Evolutionary conservation across 1,140 invertebrate genomes (phyloP).

Genomic region (Zaprionus ghesquierei): DNA sequence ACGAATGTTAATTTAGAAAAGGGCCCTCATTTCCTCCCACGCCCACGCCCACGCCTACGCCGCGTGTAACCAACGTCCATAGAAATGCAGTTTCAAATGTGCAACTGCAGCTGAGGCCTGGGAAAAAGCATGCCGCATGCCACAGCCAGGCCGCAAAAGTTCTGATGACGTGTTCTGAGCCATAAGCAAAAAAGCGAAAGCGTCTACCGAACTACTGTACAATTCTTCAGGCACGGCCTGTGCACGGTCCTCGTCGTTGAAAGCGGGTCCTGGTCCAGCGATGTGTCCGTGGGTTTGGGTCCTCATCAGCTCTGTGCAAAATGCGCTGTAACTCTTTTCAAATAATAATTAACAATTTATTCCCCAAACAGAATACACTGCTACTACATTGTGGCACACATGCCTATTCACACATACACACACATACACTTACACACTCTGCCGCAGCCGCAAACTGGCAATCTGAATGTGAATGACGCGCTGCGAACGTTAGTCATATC

Average conservation of each 20-base stretch:
- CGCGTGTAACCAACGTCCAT: constrained; percentile 32
- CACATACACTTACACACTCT: neutral
- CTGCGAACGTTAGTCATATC: constrained; percentile 79
- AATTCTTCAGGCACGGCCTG: constrained; percentile 2
- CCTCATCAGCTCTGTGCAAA: constrained; percentile 41
- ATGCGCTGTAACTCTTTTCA: constrained; percentile 77
- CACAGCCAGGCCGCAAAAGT: constrained; percentile 55
- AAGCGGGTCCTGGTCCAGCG: neutral
- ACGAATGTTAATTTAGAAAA: constrained; percentile 75
- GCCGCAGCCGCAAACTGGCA: constrained; percentile 30
- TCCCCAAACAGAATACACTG: constrained; percentile 68
- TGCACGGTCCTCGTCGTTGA: neutral
- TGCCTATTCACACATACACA: constrained; percentile 10
- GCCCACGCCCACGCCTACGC: neutral
- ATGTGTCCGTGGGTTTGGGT: neutral
- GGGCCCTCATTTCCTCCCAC: neutral
- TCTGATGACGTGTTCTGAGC: constrained; percentile 28
- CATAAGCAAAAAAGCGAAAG: constrained; percentile 40
- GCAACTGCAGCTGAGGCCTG: constrained; percentile 56
- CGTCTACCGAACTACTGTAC: constrained; percentile 7
- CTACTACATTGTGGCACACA: neutral
- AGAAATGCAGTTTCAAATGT: constrained; percentile 75
- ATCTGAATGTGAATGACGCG: constrained; percentile 58
- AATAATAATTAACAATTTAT: constrained; percentile 82
- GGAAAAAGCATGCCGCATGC: constrained; percentile 27